phyloP scores from a whole-genome alignment of 2,113 vertebrate species.

The Tamias sibiricus region DNA sequence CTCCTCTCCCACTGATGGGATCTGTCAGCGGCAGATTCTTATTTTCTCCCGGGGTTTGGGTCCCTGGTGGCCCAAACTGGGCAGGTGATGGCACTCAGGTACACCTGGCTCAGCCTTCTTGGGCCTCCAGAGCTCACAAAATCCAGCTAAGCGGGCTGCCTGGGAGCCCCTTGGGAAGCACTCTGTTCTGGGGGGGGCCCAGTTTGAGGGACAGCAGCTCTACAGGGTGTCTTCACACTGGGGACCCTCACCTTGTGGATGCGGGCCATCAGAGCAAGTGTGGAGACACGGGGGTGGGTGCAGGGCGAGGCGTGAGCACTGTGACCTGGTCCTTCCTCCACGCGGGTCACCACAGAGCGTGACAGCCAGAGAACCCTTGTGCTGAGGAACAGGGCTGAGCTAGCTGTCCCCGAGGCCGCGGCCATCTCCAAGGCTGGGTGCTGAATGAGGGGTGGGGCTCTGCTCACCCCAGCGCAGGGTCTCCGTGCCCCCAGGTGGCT shows the following conservation, averaged over 20 bases:
- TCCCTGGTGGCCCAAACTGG: background rate
- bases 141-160: background rate
- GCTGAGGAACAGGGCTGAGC: too few relatives aligned
- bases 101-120: background rate
- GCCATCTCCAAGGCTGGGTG: conserved; percentile 83
- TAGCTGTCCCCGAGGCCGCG: too few relatives aligned
- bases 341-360: background rate
- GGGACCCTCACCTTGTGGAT: background rate
- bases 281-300: background rate
- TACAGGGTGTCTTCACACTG: background rate
- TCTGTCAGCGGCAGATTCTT: accelerated
- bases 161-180: background rate
- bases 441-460: conserved; percentile 30
- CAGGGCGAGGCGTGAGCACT: background rate
- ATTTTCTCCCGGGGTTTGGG: background rate
- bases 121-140: background rate
- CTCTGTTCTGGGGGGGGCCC: background rate
- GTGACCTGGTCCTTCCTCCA: too few relatives aligned
- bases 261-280: too few relatives aligned
- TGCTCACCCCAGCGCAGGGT: background rate
- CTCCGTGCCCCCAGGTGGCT: background rate
- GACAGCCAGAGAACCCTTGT: too few relatives aligned
- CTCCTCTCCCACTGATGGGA: accelerated
- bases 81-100: accelerated
- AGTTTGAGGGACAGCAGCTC: background rate